Percentiles rank a stretch among this genome's conserved stretches.
Conservation (phyloP, 2,113 vertebrate genomes). For the Sinocyclocheilus maitianheensis region DNA sequence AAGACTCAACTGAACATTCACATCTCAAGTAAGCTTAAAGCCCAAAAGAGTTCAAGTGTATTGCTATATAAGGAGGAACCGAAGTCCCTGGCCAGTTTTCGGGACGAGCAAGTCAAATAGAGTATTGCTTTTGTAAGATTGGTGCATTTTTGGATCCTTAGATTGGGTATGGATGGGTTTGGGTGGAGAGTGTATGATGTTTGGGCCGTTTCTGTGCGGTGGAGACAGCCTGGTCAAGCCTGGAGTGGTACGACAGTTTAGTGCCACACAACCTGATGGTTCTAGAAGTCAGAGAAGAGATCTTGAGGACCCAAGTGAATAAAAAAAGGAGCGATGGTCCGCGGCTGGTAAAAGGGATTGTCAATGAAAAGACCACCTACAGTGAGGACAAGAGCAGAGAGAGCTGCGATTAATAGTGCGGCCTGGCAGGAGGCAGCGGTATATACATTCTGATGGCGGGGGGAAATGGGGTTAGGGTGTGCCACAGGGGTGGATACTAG, state of each 20-base stretch:
- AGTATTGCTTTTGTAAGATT: constrained; percentile 75
- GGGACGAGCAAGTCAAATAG: constrained; percentile 61
- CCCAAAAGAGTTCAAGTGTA: constrained; percentile 75
- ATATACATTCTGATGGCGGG: constrained; percentile 70
- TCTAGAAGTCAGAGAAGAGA: constrained; percentile 99
- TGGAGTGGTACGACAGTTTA: constrained; percentile 70
- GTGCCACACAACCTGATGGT: constrained; percentile 86
- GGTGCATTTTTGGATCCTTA: constrained; percentile 44
- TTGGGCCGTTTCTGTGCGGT: constrained; percentile 58
- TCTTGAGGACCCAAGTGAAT: constrained; percentile 99
- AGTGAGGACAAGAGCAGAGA: constrained; percentile 89
- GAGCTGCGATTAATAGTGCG: constrained; percentile 79
- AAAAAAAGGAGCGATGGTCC: constrained; percentile 97
- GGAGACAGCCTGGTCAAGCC: constrained; percentile 59
- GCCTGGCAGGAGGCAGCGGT: constrained; percentile 72
- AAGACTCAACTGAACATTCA: constrained; percentile 76
- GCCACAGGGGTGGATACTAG: constrained; percentile 67
- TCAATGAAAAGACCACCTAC: constrained; percentile 99
- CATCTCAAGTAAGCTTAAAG: constrained; percentile 73
- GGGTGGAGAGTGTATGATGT: constrained; percentile 45
- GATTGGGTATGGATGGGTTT: constrained; percentile 46
- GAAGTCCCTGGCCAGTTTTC: constrained; percentile 54
- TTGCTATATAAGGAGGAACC: constrained; percentile 76
- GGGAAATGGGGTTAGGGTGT: constrained; percentile 46
- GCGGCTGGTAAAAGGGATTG: constrained; percentile 98